Evolutionary conservation across 2,888 invertebrate genomes (phyloP).

Genomic region (Arctia plantaginis): DNA sequence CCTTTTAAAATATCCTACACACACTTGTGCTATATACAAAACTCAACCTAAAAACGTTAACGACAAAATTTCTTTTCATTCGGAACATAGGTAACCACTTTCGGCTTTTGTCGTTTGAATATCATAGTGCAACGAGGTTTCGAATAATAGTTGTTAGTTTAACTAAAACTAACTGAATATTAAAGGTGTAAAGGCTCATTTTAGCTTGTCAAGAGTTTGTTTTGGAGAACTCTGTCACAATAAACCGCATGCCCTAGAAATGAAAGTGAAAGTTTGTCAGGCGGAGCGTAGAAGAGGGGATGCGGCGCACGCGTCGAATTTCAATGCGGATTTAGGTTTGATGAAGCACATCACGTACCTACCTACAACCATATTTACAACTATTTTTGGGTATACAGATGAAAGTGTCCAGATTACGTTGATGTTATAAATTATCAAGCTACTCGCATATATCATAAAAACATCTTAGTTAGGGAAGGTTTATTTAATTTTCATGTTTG

Average conservation of each 20-base stretch:
- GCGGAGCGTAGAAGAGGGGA: conserved; percentile 60
- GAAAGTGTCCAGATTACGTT: conserved; percentile 59
- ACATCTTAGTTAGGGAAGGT: too few relatives aligned
- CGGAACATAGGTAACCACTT: conserved; percentile 58
- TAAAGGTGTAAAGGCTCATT: conserved; percentile 19
- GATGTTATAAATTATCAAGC: conserved; percentile 2
- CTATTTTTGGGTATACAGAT: conserved; percentile 63
- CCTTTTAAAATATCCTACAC: conserved; percentile 53
- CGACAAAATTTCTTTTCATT: conserved; percentile 34
- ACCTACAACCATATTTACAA: conserved; percentile 52
- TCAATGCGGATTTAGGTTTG: conserved; percentile 80
- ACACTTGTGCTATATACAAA: conserved; percentile 16
- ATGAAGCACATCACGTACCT: conserved; percentile 71
- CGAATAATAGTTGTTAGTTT: conserved; percentile 19
- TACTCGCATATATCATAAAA: background rate
- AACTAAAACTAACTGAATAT: conserved; percentile 36
- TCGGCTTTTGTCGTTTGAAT: conserved; percentile 65
- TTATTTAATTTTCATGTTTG: too few relatives aligned
- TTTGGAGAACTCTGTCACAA: conserved; percentile 54
- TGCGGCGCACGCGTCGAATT: conserved; percentile 74
- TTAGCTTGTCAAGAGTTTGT: conserved; percentile 17
- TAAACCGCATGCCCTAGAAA: conserved; percentile 78
- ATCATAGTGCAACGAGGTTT: conserved; percentile 61
- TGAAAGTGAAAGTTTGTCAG: conserved; percentile 84
- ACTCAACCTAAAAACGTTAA: conserved; percentile 37